Percentiles rank a stretch among this genome's conserved stretches.
These are phyloP conservation scores for Acholoe squamosa DNA, from an alignment of 2,888 invertebrate genomes.

Conservation along the genomic window DNA sequence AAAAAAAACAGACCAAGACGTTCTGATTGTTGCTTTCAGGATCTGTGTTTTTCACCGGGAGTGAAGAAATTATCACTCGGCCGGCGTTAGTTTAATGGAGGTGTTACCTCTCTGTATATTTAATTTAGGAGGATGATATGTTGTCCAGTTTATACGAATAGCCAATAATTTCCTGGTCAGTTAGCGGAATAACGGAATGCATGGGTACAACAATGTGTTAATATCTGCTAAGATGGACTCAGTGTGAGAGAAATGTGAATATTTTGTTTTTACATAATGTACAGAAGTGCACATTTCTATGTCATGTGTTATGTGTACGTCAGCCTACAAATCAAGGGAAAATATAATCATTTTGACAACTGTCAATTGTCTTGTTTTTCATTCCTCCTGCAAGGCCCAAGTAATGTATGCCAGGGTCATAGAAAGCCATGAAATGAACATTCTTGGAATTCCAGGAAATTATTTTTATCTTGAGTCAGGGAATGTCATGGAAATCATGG, in stretches of 20 bases:
- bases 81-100: no score
- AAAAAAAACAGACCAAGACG: no score
- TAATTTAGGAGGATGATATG: background rate
- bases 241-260: slow-evolving; percentile 25
- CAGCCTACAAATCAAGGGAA: slow-evolving; percentile 54
- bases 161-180: background rate
- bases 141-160: background rate
- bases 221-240: background rate
- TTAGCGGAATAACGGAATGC: background rate
- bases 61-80: no score
- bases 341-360: slow-evolving; percentile 60
- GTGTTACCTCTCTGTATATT: no score
- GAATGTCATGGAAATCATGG: no score
- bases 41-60: no score
- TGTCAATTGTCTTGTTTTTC: slow-evolving; percentile 29
- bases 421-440: no score
- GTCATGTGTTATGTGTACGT: slow-evolving; percentile 60
- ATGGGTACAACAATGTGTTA: slow-evolving; percentile 15
- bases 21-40: no score
- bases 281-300: slow-evolving; percentile 58
- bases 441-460: no score
- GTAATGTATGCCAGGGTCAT: no score
- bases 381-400: no score
- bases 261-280: slow-evolving; percentile 53
- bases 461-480: no score